Evolutionary conservation across 1,140 invertebrate genomes (phyloP).

Genomic region (Drosophila mayri): DNA sequence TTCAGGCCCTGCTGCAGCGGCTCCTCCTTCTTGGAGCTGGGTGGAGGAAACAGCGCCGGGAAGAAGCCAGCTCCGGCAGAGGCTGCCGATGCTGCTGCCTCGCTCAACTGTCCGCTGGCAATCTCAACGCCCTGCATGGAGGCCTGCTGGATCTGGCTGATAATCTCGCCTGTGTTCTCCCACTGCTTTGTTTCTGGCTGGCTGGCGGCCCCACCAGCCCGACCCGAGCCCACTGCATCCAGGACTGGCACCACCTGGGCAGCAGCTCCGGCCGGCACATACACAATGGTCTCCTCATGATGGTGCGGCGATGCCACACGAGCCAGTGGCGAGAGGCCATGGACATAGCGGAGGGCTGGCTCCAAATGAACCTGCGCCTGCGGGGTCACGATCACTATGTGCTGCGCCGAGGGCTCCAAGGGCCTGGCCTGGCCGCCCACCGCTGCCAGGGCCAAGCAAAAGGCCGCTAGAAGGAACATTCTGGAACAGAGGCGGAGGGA

Average conservation of each 20-base stretch:
- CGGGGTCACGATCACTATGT: conserved; percentile 81
- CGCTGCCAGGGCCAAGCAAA: conserved; percentile 67
- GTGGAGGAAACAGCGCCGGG: conserved; percentile 56
- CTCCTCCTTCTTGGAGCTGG: conserved; percentile 51
- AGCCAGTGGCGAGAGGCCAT: conserved; percentile 76
- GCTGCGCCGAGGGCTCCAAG: conserved; percentile 66
- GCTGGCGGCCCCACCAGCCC: conserved; percentile 43
- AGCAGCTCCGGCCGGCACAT: conserved; percentile 71
- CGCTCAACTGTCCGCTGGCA: conserved; percentile 58
- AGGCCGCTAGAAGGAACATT: conserved; percentile 71
- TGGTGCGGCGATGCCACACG: conserved; percentile 70
- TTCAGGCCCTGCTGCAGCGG: conserved; percentile 37
- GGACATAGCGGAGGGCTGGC: conserved; percentile 74
- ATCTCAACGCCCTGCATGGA: conserved; percentile 58
- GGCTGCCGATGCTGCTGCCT: conserved; percentile 64
- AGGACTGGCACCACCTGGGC: conserved; percentile 65
- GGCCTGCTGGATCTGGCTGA: conserved; percentile 66
- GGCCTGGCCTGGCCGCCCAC: conserved; percentile 59
- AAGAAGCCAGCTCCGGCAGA: conserved; percentile 69
- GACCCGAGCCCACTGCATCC: conserved; percentile 57
- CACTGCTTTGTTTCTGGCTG: conserved; percentile 54
- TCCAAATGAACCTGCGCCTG: conserved; percentile 81
- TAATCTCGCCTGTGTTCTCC: conserved; percentile 48
- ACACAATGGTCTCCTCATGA: conserved; percentile 79
- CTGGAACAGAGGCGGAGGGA: background rate